Evolutionary conservation across 1,140 invertebrate species (phyloP), one percentile per base, ranked within the genome.

Genomic region (Babylonia areolata): DNA sequence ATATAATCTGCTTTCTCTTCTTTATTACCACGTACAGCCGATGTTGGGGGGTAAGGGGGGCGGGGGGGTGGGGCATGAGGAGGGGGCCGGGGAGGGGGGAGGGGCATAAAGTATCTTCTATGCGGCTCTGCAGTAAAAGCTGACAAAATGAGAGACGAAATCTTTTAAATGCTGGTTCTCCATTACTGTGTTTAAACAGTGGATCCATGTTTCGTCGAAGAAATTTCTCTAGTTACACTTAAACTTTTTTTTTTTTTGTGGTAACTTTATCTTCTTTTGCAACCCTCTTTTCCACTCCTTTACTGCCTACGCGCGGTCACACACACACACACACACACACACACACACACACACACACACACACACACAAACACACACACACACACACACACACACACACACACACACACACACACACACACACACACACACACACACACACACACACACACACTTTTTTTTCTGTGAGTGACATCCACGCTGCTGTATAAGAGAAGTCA

Each of bases 341-440:
- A 71, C 64, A n/a, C 64, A 71, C 42, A 15, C 42, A 71, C 31
- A 23, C 64, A 33, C 64, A 33, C 31, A 71, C 64, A n/a, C 23
- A 28, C 64, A 23, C 64, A 71, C 64, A 6, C 64, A 5, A 9
- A 28, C 69, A 1, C 28, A 28, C 69, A 5, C 28, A 5, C 33
- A 71, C 69, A 71, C 3, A 71, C 69, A 28, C 69, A 71, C 69
- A 28, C 69, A 71, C 69, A 28, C 69, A 71, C 69, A 28, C 69
- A 71, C 69, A 28, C 69, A 71, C 69, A 28, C 69, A 71, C 69
- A 28, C 69, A 71, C 69, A 28, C 69, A 71, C 69, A 28, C 69
- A 71, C 69, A 5, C 69, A 71, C 69, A 71, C 69, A 71, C 69
- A 71, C 69, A 71, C 69, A 71, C 69, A 71, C 69, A 71, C 69